Evolutionary conservation across 1,140 invertebrate genomes (phyloP).

Genomic region (Hormaphis cornu): DNA sequence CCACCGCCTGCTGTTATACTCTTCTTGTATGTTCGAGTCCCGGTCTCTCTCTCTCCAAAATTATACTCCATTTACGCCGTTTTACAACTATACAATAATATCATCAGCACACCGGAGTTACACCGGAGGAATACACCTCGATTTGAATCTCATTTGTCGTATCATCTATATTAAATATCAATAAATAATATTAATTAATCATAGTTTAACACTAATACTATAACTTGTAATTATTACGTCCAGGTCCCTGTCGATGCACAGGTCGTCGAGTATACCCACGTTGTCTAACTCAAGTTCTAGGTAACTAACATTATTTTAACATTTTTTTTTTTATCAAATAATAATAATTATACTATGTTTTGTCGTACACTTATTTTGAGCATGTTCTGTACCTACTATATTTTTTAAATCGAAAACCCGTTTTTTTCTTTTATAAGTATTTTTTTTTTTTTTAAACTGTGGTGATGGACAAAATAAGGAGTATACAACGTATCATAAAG

Average conservation of each 20-base stretch:
- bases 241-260: conserved; percentile 59
- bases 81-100: no score
- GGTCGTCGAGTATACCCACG: conserved; percentile 79
- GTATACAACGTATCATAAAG: no score
- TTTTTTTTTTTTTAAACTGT: no score
- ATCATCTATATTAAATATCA: neutral
- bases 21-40: no score
- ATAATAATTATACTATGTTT: neutral
- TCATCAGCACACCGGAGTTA: no score
- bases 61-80: no score
- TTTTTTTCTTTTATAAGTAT: no score
- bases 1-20: no score
- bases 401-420: no score
- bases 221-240: conserved; percentile 35
- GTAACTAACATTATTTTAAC: conserved; percentile 48
- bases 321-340: neutral
- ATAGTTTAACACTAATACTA: conserved; percentile 37
- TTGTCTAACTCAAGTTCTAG: conserved; percentile 64
- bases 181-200: neutral
- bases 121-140: no score
- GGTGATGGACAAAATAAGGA: neutral
- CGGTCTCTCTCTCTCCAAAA: no score
- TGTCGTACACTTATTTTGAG: neutral
- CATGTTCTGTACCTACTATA: neutral
- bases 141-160: neutral